Evolutionary conservation across 2,113 vertebrate genomes (phyloP).

Genomic region (Struthio camelus): DNA sequence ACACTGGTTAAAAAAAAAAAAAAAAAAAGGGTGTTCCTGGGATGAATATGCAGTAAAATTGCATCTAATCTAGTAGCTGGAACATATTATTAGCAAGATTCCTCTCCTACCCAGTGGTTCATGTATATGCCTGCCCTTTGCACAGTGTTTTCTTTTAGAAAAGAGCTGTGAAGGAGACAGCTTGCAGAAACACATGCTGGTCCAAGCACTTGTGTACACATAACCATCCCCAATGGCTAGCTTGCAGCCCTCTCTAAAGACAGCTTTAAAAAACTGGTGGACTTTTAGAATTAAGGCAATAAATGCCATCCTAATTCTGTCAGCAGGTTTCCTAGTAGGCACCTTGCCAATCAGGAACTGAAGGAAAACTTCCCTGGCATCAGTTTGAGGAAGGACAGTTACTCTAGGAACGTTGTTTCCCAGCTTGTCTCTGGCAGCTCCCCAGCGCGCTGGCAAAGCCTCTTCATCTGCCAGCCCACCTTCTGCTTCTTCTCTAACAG

Average conservation of each 20-base stretch:
- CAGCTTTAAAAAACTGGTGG: not conserved
- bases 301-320: not conserved
- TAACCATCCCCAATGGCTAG: not conserved
- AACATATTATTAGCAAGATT: conserved; percentile 38
- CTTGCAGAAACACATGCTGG: not conserved
- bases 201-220: not conserved
- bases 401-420: not conserved
- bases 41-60: conserved; percentile 25
- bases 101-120: not conserved
- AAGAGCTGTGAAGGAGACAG: not conserved
- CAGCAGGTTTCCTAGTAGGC: not conserved
- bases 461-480: not conserved
- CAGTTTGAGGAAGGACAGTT: not conserved
- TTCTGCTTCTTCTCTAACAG: not conserved
- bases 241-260: not conserved
- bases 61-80: conserved; percentile 15
- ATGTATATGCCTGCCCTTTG: not conserved
- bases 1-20: not conserved
- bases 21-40: conserved; percentile 12
- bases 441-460: not conserved
- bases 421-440: not conserved
- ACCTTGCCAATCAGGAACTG: not conserved
- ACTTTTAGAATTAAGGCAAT: not conserved
- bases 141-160: not conserved
- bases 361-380: not conserved